Percentiles rank a stretch among this genome's conserved stretches.
Conservation (phyloP, 2,888 invertebrate genomes). For the Mamestra brassicae region DNA sequence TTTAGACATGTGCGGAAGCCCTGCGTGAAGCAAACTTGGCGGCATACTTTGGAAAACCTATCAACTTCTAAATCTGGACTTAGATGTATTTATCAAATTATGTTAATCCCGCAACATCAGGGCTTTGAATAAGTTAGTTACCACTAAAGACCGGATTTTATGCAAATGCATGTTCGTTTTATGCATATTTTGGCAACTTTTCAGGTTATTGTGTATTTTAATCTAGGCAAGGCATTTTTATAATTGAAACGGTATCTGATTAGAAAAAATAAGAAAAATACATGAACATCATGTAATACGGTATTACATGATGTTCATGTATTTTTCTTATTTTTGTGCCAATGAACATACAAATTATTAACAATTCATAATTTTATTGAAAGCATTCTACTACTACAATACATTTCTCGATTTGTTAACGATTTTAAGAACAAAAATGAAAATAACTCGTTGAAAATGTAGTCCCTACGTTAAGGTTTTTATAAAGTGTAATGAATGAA, state of each 20-base stretch:
- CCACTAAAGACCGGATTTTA: conserved; percentile 32
- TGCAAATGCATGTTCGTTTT: background rate
- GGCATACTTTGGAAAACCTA: conserved; percentile 98
- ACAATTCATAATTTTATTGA: background rate
- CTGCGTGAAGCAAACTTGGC: conserved; percentile 98
- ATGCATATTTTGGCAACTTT: background rate
- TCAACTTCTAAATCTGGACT: conserved; percentile 95
- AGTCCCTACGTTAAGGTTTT: background rate
- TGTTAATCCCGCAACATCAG: conserved; percentile 68
- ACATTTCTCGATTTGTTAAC: background rate
- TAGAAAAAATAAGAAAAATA: too few relatives aligned
- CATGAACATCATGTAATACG: background rate
- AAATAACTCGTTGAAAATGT: background rate
- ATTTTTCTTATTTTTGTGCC: too few relatives aligned
- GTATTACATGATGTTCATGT: background rate
- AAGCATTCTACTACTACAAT: background rate
- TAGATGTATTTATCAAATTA: conserved; percentile 67
- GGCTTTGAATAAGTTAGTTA: conserved; percentile 66
- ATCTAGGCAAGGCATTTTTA: too few relatives aligned
- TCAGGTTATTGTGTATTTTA: conserved; percentile 7
- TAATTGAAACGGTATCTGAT: background rate
- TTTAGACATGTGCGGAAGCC: conserved; percentile 98
- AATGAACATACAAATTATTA: background rate
- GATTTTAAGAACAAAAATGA: conserved; percentile 16
- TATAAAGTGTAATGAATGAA: background rate